Base-by-base conservation (phyloP, 2,797 vertebrate species). In the Rhadinocentrus ornatus region DNA sequence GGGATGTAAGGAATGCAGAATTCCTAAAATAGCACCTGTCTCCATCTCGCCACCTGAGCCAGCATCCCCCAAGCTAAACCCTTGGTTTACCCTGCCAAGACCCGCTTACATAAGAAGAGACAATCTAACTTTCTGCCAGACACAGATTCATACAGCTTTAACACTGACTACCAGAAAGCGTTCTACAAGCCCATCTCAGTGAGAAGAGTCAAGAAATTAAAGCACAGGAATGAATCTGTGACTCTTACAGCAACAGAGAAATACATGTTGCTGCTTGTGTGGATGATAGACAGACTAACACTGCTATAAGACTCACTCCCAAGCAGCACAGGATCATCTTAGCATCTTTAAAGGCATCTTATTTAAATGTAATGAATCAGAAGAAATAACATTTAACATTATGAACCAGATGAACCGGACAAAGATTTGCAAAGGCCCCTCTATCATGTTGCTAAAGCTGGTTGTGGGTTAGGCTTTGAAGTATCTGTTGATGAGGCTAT, bases 41-140 rank as follows among this genome's bases (percentile, higher is more conserved):
- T 90, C 70, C 39, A 1, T 85, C 68, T 67, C 69, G 75, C 84
- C 88, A 91, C 86, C 90, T 91, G 89, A 90, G 90, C 88, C 88
- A 79, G 86, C 86, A 86, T 88, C 81, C 84, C 56, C 80, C 72
- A 52, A 84, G 83, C 89, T 78, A 80, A 85, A 85, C 77, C 76
- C 75, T 64, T 67, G 77, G 77, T 84, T 71, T 82, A 61, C 71
- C 71, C 80, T 77, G 83, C 82, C 85, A 83, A 84, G 87, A 87
- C 80, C 76, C 22, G 53, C 78, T 90, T 91, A 90, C 82, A 82
- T 89, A 91, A 89, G 67, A 90, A 84, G 50, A 82, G 52, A 76
- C 53, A 73, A 69, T 83, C 48, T 46, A 80, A 88, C 80, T 90
- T 87, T 88, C 80, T 84, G 82, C 80, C 72, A 85, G 74, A 83